Base-by-base conservation (phyloP, 2,797 vertebrate genomes). In the Kryptopterus vitreolus region DNA sequence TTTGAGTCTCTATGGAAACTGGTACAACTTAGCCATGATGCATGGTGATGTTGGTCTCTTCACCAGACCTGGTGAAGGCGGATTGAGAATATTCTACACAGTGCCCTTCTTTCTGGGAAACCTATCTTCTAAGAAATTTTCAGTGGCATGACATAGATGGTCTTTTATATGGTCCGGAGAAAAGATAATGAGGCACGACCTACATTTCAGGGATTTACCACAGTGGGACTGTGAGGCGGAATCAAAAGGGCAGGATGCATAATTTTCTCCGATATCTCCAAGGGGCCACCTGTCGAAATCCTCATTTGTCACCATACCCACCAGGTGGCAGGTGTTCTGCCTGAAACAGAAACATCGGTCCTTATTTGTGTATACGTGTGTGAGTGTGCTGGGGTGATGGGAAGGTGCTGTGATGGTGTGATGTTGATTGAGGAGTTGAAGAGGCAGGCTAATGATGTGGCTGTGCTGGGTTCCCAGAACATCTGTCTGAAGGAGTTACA, bases 1-100 rank as follows among this genome's bases (percentile, higher is more conserved):
- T 88, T 87, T 83, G 50, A 78, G 87, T 93, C 88, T 87, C 92
- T 91, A 92, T 93, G 90, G 92, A 88, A 90, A 93, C 89, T 52
- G 80, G 81, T 85, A 87, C 86, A 91, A 90, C 86, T 88, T 89
- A 86, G 86, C 46, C 59, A 72, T 88, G 80, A 87, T 85, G 83
- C 81, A 81, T 87, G 89, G 89, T 89, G 88, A 88, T 88, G 85
- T 85, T 59, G 84, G 90, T 83, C 74, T 59, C 57, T 58, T 76
- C 79, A 86, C 85, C 87, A 87, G 85, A 52, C 69, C 33, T 20
- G 13, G 66, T 43, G 35, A 72, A 38, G 26, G 18, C 5, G 70
- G 62, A 63, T 61, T 74, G 33, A 74, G 35, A 65, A 62, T n/a
- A 76, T 70, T 24, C 55, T 48, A 66, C 20, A 59, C 22, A 20